These are phyloP conservation scores for Drosophila stalkeri DNA, from an alignment of 2,888 invertebrate genomes.

Conservation along the genomic window DNA sequence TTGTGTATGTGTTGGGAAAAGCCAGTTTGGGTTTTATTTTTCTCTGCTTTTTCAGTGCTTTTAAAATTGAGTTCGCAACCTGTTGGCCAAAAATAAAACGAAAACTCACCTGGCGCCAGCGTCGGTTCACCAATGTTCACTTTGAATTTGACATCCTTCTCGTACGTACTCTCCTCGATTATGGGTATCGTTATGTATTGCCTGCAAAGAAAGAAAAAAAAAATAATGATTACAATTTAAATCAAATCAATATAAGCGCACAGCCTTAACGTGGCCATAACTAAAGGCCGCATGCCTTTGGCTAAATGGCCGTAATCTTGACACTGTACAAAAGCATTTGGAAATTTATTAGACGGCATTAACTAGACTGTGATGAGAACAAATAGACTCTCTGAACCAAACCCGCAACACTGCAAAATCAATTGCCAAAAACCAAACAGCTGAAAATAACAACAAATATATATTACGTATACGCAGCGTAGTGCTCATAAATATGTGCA, in stretches of 20 bases:
- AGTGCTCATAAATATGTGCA: conserved; percentile 62
- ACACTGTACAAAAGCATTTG: conserved; percentile 57
- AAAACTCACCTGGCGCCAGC: conserved; percentile 91
- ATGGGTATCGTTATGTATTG: conserved; percentile 94
- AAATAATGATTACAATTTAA: conserved; percentile 30
- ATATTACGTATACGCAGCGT: conserved; percentile 55
- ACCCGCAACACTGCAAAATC: conserved; percentile 27
- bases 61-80: conserved; percentile 44
- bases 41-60: conserved; percentile 39
- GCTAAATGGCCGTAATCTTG: conserved; percentile 71
- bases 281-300: conserved; percentile 31
- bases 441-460: conserved; percentile 16
- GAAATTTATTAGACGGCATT: conserved; percentile 69
- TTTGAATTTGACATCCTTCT: conserved; percentile 97
- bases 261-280: conserved; percentile 21
- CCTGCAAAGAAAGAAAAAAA: conserved; percentile 89
- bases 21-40: not conserved
- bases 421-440: conserved; percentile 34
- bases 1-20: conserved; percentile 3
- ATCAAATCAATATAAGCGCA: conserved; percentile 30
- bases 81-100: conserved; percentile 15
- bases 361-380: conserved; percentile 41
- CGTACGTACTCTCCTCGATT: conserved; percentile 98
- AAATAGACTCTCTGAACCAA: not conserved
- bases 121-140: conserved; percentile 96